Evolutionary conservation across 2,113 vertebrate species (phyloP).

Genomic region (Chloropsis hardwickii): DNA sequence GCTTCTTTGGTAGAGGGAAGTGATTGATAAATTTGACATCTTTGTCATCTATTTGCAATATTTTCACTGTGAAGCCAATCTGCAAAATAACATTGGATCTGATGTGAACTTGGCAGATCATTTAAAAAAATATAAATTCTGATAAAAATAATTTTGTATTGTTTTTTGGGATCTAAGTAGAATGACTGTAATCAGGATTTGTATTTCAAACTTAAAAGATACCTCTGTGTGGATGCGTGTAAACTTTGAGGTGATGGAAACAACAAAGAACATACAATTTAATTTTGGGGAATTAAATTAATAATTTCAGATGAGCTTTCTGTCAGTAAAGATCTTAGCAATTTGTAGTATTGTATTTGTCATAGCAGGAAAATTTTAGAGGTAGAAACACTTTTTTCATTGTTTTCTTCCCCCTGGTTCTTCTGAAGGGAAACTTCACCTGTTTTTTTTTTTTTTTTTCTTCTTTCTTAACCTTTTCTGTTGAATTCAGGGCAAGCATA

Average conservation of each 20-base stretch:
- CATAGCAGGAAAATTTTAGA: not conserved
- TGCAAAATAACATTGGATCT: not conserved
- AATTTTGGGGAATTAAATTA: not conserved
- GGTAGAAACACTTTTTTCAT: not conserved
- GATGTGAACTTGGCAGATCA: not conserved
- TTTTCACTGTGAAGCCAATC: not conserved
- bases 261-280: not conserved
- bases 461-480: not conserved
- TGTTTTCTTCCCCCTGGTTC: not conserved
- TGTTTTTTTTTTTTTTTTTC: not conserved
- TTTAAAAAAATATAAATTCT: not conserved
- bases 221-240: rapidly evolving
- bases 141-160: not conserved
- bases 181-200: not conserved
- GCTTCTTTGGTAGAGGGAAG: not conserved
- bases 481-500: slow-evolving; percentile 83
- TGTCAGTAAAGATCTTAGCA: not conserved
- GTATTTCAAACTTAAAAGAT: not conserved
- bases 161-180: not conserved
- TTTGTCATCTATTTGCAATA: not conserved
- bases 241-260: not conserved
- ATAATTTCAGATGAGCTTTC: not conserved
- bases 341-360: not conserved
- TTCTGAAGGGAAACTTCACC: not conserved
- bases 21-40: not conserved